phyloP scores from a whole-genome alignment of 2,113 vertebrate genomes.

The Ciconia maguari region DNA sequence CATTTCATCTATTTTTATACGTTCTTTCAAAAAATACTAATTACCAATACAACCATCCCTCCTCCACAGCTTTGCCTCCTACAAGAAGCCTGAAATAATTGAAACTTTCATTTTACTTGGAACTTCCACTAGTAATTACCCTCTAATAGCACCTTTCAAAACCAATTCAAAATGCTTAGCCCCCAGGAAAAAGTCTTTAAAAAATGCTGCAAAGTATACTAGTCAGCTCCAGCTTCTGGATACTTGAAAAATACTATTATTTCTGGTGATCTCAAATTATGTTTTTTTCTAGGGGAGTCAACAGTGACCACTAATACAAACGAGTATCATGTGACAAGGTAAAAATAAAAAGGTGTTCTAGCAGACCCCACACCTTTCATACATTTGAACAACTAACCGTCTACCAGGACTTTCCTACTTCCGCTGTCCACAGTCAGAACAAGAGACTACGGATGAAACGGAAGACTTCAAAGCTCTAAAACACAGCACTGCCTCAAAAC shows the following conservation, averaged over 20 bases:
- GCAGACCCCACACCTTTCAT: background rate
- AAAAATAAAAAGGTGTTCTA: background rate
- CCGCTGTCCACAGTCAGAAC: background rate
- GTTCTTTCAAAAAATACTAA: background rate
- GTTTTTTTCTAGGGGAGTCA: background rate
- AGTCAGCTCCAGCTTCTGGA: background rate
- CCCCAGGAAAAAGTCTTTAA: background rate
- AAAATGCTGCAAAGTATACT: background rate
- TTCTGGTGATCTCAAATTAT: background rate
- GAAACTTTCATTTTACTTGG: background rate
- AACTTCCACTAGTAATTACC: slow-evolving; percentile 34
- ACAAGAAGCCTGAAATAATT: background rate
- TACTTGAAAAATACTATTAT: background rate
- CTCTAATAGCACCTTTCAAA: slow-evolving; percentile 30
- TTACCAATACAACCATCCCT: background rate
- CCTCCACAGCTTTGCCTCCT: background rate
- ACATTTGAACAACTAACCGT: background rate
- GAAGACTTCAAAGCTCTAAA: background rate
- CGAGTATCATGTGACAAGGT: fast-evolving
- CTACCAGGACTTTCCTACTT: background rate
- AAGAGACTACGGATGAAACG: background rate
- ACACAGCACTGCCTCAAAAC: background rate
- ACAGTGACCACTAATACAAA: background rate
- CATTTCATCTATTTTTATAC: background rate
- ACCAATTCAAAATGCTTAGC: background rate